Conservation (phyloP, 2,797 vertebrate genomes). For the Cryptoblepharus egeriae region DNA sequence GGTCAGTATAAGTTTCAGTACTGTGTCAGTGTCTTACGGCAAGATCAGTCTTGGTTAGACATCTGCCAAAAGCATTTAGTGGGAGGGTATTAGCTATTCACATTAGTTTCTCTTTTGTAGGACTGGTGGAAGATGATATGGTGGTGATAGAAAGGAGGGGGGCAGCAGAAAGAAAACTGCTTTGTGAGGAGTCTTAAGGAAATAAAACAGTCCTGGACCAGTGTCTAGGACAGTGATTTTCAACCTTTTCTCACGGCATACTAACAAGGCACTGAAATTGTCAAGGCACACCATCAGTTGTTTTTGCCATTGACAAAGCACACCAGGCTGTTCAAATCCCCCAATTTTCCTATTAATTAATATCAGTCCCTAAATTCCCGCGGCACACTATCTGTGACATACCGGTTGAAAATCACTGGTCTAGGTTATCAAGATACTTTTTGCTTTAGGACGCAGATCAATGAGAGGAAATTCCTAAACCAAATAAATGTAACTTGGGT, state of each 20-base stretch:
- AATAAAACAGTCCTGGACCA: background rate
- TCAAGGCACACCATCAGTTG: too few relatives aligned
- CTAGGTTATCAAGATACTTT: background rate
- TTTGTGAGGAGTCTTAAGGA: background rate
- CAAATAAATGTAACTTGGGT: too few relatives aligned
- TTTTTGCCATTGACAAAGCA: too few relatives aligned
- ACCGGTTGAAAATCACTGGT: too few relatives aligned
- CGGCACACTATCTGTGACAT: too few relatives aligned
- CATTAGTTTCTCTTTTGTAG: background rate
- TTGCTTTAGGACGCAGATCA: background rate
- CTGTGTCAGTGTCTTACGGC: background rate
- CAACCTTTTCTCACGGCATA: too few relatives aligned
- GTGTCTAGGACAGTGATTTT: background rate
- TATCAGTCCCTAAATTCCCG: too few relatives aligned
- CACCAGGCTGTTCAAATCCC: too few relatives aligned
- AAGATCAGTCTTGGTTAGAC: background rate
- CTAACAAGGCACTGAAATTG: too few relatives aligned
- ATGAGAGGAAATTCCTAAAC: too few relatives aligned
- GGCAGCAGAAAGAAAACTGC: background rate
- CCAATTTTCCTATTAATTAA: too few relatives aligned
- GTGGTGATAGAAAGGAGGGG: background rate
- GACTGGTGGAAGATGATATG: background rate
- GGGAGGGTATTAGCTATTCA: background rate
- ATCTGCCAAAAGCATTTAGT: background rate
- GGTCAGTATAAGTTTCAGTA: background rate